Evolutionary conservation across 2,888 invertebrate species (phyloP), one percentile per base, ranked within the genome.

Genomic region (Stratiomys singularior): DNA sequence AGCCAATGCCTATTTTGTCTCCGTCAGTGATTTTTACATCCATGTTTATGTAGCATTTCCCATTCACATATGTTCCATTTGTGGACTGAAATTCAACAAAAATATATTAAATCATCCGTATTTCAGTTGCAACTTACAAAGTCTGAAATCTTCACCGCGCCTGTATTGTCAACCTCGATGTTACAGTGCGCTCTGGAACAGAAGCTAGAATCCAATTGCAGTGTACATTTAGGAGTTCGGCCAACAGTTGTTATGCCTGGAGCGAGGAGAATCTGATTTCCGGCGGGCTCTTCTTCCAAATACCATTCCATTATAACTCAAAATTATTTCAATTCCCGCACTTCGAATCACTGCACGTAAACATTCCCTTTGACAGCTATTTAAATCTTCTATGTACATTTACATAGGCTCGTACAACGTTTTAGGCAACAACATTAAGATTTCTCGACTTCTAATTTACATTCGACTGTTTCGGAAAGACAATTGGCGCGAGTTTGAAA

Each of bases 31-130:
- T 15, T 21, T 27, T 11, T 1, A 71, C 18, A 47, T 64, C 52
- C 18, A 27, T 15, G 3, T 66, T 18, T 7, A 25, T 30, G 25
- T 56, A 76, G n/a, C 46, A 37, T 11, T 13, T 15, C 0, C 56
- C 21, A 66, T 86, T 86, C 1, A 86, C 81, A 67, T 78, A 86
- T 1, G 85, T 80, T 0, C 87, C 86, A 81, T 86, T 86, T 23
- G 82, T 78, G 0, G 86, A 82, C 23, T 82, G 80, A 84, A 86
- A 77, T 15, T 23, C 23, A 13, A 7, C 23, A 21, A 52, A 63
- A 76, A 9, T 18, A 46, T 2, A 23, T 30, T 15, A 28, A 47
- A 4, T 23, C 2, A 5, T 28, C 18, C 4, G 15, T 21, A 1
- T 3, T 46, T 11, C 37, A 37, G 3, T 37, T 44, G 9, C 1